Percentiles rank a stretch among this genome's conserved stretches.
phyloP scores from a whole-genome alignment of 2,113 vertebrate genomes.

The Sander vitreus region DNA sequence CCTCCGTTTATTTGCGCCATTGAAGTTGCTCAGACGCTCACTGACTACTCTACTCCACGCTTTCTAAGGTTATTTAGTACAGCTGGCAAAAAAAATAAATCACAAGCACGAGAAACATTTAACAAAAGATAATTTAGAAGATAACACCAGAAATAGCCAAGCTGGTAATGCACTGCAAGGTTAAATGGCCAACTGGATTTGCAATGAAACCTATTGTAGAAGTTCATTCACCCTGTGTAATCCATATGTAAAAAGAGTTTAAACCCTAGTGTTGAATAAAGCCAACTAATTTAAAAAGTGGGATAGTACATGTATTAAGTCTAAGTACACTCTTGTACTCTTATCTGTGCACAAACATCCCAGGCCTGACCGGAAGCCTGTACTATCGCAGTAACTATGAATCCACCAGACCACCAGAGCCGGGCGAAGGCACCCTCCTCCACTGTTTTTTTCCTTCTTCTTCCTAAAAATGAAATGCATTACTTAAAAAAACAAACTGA shows the following conservation, averaged over 20 bases:
- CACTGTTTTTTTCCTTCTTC: no score
- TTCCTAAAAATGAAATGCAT: neutral
- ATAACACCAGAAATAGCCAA: neutral
- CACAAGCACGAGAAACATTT: neutral
- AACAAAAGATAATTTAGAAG: neutral
- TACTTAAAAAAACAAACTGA: neutral
- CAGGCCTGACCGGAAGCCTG: neutral
- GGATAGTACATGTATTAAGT: neutral
- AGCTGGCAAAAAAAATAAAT: neutral
- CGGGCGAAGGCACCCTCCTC: neutral
- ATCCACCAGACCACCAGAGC: neutral
- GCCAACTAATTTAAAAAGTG: neutral
- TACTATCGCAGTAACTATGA: neutral
- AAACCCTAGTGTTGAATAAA: neutral
- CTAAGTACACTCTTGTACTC: neutral
- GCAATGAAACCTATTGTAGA: neutral
- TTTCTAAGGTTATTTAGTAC: neutral
- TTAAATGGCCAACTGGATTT: neutral
- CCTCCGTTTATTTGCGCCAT: neutral
- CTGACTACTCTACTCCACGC: neutral
- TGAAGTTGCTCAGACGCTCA: neutral
- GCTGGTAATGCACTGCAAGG: neutral
- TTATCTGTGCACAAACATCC: neutral
- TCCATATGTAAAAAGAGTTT: neutral
- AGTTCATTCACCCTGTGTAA: neutral